A percentile compares a stretch with the other conserved stretches of the same genome.
These are phyloP conservation scores for Pedetes capensis DNA, from an alignment of 2,113 vertebrate genomes.

Conservation along the genomic window DNA sequence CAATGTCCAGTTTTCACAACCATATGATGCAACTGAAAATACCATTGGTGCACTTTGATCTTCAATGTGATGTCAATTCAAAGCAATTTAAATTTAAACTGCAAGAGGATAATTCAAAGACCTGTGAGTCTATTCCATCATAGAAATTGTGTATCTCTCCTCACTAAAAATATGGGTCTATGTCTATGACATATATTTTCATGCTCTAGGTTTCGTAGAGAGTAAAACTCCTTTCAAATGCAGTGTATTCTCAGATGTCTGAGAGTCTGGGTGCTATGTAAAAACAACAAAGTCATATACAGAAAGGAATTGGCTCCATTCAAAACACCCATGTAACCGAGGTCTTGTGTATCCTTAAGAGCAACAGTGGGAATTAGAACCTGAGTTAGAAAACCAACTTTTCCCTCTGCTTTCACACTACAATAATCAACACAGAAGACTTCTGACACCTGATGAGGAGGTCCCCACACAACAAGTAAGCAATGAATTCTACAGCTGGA, in stretches of 20 bases:
- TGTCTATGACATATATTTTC: neutral
- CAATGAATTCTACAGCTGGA: neutral
- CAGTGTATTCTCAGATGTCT: neutral
- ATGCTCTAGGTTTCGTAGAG: neutral
- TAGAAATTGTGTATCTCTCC: neutral
- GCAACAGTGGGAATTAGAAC: neutral
- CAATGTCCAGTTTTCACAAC: too few relatives aligned
- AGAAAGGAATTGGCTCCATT: neutral
- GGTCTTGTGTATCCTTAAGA: neutral
- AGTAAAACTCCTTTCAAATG: neutral
- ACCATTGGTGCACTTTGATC: too few relatives aligned
- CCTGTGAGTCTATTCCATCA: neutral
- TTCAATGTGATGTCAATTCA: too few relatives aligned
- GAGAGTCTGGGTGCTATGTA: neutral
- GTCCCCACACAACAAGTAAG: neutral
- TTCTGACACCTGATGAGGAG: neutral
- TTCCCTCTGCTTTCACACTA: neutral
- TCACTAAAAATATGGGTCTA: neutral
- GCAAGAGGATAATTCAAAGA: neutral
- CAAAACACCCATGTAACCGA: neutral
- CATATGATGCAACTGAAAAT: too few relatives aligned
- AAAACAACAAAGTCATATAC: neutral
- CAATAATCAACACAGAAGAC: too few relatives aligned
- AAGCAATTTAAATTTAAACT: constrained; percentile 15
- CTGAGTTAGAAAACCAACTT: neutral